Evolutionary conservation across 2,888 invertebrate species (phyloP).

Genomic region (Anarsia innoxiella): DNA sequence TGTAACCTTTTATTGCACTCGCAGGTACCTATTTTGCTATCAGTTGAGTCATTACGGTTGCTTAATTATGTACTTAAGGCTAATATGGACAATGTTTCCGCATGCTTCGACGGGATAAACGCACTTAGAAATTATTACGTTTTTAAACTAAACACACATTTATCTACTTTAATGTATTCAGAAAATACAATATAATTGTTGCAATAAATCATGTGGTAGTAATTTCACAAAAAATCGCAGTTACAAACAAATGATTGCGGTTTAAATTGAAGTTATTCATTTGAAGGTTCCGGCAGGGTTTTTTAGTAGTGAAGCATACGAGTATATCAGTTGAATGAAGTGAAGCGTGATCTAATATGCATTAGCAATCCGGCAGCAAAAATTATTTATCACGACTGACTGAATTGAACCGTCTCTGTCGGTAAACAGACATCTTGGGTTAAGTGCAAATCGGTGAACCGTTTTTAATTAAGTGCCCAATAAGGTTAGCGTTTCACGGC

Average conservation of each 20-base stretch:
- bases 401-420: neutral
- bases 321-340: too few species aligned
- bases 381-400: slow-evolving; percentile 10
- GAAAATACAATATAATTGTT: neutral
- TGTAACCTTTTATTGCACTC: neutral
- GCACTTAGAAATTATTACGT: too few species aligned
- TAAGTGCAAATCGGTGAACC: neutral
- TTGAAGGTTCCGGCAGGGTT: slow-evolving; percentile 12
- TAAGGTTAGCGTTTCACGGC: neutral
- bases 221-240: slow-evolving; percentile 12
- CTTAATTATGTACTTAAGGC: neutral
- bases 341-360: slow-evolving; percentile 8
- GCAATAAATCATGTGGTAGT: slow-evolving; percentile 16
- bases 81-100: neutral
- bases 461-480: neutral
- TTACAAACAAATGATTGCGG: neutral
- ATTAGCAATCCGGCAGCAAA: slow-evolving; percentile 9
- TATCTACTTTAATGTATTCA: too few species aligned
- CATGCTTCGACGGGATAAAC: too few species aligned
- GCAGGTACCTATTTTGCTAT: neutral
- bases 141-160: too few species aligned
- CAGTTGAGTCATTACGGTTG: neutral
- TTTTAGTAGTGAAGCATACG: slow-evolving; percentile 3
- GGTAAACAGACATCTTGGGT: too few species aligned
- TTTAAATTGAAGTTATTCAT: neutral